These are phyloP conservation scores for Pangasius macronema DNA, from an alignment of 2,797 vertebrate genomes.

Conservation along the genomic window DNA sequence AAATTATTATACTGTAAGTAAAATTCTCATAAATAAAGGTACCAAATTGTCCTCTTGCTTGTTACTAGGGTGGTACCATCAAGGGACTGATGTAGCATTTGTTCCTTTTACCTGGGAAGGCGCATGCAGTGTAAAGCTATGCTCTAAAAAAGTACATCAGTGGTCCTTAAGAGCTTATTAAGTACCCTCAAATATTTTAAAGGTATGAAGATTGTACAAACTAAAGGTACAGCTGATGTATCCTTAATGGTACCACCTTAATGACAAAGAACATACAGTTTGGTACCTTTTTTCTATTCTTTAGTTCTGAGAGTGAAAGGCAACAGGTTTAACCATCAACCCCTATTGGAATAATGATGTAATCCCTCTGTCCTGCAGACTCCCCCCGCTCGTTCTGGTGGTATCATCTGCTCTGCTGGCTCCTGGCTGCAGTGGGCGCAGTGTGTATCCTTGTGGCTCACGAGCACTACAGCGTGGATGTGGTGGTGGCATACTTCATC, in stretches of 20 bases:
- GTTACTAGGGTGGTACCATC: neutral
- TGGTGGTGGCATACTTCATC: constrained; percentile 94
- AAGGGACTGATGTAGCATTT: neutral
- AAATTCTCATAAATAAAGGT: neutral
- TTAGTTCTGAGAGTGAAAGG: neutral
- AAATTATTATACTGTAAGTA: neutral
- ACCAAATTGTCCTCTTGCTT: neutral
- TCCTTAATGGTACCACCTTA: neutral
- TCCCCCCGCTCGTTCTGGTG: constrained; percentile 96
- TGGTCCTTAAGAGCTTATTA: neutral
- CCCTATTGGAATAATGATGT: neutral
- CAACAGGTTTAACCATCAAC: neutral
- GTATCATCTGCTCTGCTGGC: constrained; percentile 96
- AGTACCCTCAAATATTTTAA: neutral
- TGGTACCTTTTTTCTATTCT: neutral
- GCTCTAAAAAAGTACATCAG: neutral
- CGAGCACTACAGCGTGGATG: constrained; percentile 95
- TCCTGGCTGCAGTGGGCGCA: constrained; percentile 89
- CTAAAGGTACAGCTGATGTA: neutral
- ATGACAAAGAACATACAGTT: neutral
- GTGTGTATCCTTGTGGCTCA: constrained; percentile 94
- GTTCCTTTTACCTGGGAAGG: neutral
- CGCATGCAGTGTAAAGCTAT: neutral
- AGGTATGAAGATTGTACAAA: neutral
- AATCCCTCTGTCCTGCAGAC: constrained; percentile 70